Evolutionary conservation across 2,888 invertebrate species (phyloP), one percentile per base, ranked within the genome.

Genomic region (Leptinotarsa tumamoca): DNA sequence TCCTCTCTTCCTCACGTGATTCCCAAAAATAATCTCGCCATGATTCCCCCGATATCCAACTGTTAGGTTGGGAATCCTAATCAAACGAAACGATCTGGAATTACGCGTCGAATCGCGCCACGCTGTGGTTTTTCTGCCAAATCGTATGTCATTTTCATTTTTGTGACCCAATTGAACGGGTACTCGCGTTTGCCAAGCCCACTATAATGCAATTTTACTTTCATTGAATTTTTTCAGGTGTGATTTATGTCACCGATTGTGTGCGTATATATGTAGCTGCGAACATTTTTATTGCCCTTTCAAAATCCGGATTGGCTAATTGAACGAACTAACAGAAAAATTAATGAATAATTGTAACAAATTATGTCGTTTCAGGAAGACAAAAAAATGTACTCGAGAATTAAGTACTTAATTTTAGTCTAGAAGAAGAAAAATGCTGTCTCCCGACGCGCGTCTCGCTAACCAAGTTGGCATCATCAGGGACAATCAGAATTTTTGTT

Each of bases 61-160:
- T 17, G 33, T n/a, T 10, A 63, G 17, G n/a, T n/a, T 10, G 18
- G 17, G 43, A 43, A 63, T 63, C 63, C 63, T 27, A 63, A 63
- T 63, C 63, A 63, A 63, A 63, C 33, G 63, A 63, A 63, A 63
- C 43, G n/a, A 43, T 43, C 63, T 63, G 43, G 63, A 63, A 63
- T 33, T n/a, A 63, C 63, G 43, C 27, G 10, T 33, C 43, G 43
- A 63, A 33, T n/a, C 14, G 23, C n/a, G 13, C 63, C 63, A n/a
- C 63, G 1, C 43, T 33, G 43, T 58, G 70, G 68, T 78, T 81
- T 81, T 80, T 77, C 80, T 74, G 80, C 78, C 80, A 78, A 80
- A 80, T 78, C 80, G 77, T 81, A 78, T 78, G 78, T 79, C 75
- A 80, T 75, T 78, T 72, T 67, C 72, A 76, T 78, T 80, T 81